phyloP scores from a whole-genome alignment of 1,140 invertebrate genomes.

The Brachionus koreanus region DNA sequence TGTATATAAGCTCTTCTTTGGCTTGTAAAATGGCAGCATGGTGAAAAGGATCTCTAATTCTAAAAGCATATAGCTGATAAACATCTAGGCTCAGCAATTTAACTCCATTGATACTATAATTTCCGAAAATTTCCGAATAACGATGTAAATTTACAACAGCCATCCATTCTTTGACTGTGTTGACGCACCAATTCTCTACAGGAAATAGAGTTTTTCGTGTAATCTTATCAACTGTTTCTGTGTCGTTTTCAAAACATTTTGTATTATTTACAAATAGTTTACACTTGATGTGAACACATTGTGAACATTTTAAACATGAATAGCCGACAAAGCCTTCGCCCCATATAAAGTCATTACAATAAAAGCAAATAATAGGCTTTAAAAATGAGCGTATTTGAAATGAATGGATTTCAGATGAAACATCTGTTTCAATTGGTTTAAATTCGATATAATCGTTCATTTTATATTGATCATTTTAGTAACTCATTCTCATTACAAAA shows the following conservation, averaged over 20 bases:
- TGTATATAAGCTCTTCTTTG: conserved; percentile 12
- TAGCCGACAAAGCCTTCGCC: conserved; percentile 32
- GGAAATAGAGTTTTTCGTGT: neutral
- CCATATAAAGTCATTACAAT: conserved; percentile 34
- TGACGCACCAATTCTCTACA: conserved; percentile 3
- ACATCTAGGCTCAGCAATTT: conserved; percentile 4
- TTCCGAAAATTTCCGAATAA: conserved; percentile 22
- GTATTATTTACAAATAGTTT: neutral
- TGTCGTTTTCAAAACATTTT: neutral
- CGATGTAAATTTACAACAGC: conserved; percentile 39
- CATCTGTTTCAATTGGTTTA: neutral
- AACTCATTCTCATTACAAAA: neutral
- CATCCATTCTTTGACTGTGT: conserved; percentile 36
- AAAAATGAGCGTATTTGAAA: conserved; percentile 36
- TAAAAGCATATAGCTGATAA: neutral
- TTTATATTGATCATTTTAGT: neutral
- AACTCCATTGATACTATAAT: neutral
- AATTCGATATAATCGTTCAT: conserved; percentile 6
- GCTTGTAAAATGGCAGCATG: conserved; percentile 37
- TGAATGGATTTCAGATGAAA: neutral
- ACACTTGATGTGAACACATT: conserved; percentile 30
- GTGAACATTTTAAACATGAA: conserved; percentile 8
- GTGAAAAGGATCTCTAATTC: conserved; percentile 21
- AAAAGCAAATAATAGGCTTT: neutral
- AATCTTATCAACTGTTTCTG: neutral